phyloP scores from a whole-genome alignment of 2,113 vertebrate genomes.

The Pao palembangensis region DNA sequence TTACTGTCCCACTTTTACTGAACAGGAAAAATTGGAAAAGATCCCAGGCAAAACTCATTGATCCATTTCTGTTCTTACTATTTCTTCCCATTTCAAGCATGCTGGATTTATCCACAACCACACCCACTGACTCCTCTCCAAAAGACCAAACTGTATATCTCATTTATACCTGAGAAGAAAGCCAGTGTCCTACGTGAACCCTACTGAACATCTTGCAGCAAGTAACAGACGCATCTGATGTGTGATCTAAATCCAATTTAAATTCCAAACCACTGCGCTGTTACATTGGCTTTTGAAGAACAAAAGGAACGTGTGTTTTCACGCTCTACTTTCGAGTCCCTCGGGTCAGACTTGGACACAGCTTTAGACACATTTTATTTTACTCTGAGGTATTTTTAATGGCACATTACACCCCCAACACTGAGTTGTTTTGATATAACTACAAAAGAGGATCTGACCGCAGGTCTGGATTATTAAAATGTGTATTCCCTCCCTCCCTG shows the following conservation, averaged over 20 bases:
- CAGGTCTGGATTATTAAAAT: no score
- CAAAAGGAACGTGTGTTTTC: conserved; percentile 6
- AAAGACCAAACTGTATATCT: background rate
- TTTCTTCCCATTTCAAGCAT: background rate
- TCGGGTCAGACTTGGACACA: conserved; percentile 26
- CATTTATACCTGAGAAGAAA: no score
- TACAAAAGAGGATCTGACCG: no score
- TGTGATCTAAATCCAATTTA: conserved; percentile 5
- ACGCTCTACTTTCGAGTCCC: conserved; percentile 13
- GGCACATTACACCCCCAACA: no score
- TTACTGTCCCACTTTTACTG: no score
- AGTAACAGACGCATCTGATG: background rate
- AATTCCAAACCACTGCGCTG: conserved; percentile 7
- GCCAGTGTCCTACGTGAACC: no score
- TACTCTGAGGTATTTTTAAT: conserved; percentile 4
- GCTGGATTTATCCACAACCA: background rate
- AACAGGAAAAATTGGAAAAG: background rate
- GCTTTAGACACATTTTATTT: conserved; percentile 35
- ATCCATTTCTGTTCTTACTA: background rate
- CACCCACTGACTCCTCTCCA: background rate
- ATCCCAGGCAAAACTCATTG: conserved; percentile 1
- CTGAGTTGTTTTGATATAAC: no score
- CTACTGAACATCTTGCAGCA: background rate
- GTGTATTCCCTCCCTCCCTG: no score
- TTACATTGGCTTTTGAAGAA: conserved; percentile 12